phyloP scores from a whole-genome alignment of 2,797 vertebrate species.

The Masticophis lateralis region DNA sequence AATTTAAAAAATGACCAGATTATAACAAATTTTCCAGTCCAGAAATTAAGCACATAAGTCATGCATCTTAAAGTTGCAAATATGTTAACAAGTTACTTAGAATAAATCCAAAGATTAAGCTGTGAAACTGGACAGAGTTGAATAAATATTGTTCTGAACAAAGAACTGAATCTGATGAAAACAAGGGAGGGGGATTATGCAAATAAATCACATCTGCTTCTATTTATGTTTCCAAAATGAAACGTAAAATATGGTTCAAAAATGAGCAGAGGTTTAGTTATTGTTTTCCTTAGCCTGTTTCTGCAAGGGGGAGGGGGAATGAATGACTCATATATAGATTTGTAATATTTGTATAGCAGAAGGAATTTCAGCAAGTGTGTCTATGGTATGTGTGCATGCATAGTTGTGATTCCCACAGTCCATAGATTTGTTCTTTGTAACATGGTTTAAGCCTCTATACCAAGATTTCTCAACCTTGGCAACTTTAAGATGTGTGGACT shows the following conservation, averaged over 20 bases:
- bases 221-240: neutral
- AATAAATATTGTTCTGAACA: neutral
- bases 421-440: neutral
- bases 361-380: neutral
- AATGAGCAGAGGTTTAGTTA: neutral
- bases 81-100: neutral
- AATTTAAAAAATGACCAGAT: no score
- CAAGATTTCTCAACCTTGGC: neutral
- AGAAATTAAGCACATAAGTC: neutral
- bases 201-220: neutral
- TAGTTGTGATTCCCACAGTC: neutral
- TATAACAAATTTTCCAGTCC: neutral
- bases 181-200: neutral
- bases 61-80: neutral
- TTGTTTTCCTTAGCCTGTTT: neutral
- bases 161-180: neutral
- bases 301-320: neutral
- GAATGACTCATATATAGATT: neutral
- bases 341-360: neutral
- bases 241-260: neutral
- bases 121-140: neutral
- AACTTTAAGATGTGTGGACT: neutral
- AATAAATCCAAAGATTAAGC: neutral
- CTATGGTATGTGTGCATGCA: neutral
- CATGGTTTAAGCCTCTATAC: neutral